These are phyloP conservation scores for Andrena camellia DNA, from an alignment of 2,888 invertebrate genomes.

Conservation along the genomic window DNA sequence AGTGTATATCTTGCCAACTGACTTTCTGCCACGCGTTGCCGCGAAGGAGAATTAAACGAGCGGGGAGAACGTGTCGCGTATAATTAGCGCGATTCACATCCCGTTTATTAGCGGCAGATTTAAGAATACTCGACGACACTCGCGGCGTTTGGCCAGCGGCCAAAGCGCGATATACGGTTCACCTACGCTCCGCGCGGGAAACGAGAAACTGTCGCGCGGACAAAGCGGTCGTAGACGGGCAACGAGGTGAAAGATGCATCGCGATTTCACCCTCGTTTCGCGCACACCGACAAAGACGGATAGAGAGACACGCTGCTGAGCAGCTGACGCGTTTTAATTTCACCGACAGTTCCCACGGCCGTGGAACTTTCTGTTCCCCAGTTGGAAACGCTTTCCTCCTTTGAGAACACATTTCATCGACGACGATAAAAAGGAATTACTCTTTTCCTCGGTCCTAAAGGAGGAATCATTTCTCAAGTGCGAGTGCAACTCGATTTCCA, in stretches of 20 bases:
- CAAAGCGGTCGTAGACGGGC: slow-evolving; percentile 47
- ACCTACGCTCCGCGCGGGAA: slow-evolving; percentile 16
- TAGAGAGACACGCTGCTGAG: too few species aligned
- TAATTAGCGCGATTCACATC: slow-evolving; percentile 59
- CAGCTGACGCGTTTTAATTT: slow-evolving; percentile 49
- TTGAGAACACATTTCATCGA: background rate
- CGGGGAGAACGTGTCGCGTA: slow-evolving; percentile 42
- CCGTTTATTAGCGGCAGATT: slow-evolving; percentile 62
- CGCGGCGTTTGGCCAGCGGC: slow-evolving; percentile 55
- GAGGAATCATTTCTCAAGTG: background rate
- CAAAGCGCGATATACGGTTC: slow-evolving; percentile 42
- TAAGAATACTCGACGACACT: slow-evolving; percentile 56
- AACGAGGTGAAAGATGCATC: slow-evolving; percentile 50
- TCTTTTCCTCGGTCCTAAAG: background rate
- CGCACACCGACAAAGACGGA: background rate
- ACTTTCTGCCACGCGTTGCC: background rate
- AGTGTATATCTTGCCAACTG: slow-evolving; percentile 5
- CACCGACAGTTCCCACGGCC: slow-evolving; percentile 14
- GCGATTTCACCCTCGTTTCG: slow-evolving; percentile 37
- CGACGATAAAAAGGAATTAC: background rate
- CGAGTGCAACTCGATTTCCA: background rate
- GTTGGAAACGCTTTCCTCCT: background rate
- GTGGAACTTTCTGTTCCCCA: slow-evolving; percentile 8
- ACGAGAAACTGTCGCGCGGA: slow-evolving; percentile 43
- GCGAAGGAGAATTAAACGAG: slow-evolving; percentile 16